Conservation (phyloP, 64 coral and sea anemone genomes). For the Pachyseris speciosa region DNA sequence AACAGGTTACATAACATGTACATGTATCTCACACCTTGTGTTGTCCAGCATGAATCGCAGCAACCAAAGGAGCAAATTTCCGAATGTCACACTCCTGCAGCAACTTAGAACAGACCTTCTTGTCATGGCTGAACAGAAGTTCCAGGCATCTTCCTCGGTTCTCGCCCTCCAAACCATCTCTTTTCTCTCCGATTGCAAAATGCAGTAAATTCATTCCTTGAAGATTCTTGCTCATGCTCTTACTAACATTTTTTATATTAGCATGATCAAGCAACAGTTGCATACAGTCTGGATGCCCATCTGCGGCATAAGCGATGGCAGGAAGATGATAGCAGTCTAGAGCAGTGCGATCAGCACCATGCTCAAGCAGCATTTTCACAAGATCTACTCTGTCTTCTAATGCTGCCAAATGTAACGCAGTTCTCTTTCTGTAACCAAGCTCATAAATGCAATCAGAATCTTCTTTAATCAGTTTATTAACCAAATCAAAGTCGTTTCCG, state of each 20-base stretch:
- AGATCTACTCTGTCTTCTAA: constrained; percentile 66
- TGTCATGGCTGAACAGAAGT: constrained; percentile 81
- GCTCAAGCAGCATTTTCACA: constrained; percentile 78
- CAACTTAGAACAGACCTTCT: constrained; percentile 44
- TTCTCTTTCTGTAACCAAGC: constrained; percentile 63
- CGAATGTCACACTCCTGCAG: constrained; percentile 56
- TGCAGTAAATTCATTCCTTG: constrained; percentile 81
- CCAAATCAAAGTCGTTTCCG: constrained; percentile 54
- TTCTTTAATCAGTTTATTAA: constrained; percentile 48
- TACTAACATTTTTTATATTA: constrained; percentile 59
- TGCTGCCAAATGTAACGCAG: constrained; percentile 81
- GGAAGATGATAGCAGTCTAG: constrained; percentile 70
- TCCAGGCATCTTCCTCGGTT: constrained; percentile 73
- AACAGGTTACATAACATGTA: no score
- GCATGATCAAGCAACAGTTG: constrained; percentile 49
- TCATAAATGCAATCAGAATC: constrained; percentile 65
- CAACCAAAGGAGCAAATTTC: constrained; percentile 63
- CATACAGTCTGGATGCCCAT: constrained; percentile 83
- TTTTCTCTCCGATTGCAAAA: constrained; percentile 79
- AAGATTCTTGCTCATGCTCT: constrained; percentile 35
- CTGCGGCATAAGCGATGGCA: constrained; percentile 76
- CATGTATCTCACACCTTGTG: constrained; percentile 84
- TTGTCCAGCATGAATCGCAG: constrained; percentile 87
- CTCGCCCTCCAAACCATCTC: constrained; percentile 8
- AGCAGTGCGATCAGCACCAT: constrained; percentile 52